These are phyloP conservation scores for Sapayoa aenigma DNA, from an alignment of 2,113 vertebrate species.

Conservation along the genomic window DNA sequence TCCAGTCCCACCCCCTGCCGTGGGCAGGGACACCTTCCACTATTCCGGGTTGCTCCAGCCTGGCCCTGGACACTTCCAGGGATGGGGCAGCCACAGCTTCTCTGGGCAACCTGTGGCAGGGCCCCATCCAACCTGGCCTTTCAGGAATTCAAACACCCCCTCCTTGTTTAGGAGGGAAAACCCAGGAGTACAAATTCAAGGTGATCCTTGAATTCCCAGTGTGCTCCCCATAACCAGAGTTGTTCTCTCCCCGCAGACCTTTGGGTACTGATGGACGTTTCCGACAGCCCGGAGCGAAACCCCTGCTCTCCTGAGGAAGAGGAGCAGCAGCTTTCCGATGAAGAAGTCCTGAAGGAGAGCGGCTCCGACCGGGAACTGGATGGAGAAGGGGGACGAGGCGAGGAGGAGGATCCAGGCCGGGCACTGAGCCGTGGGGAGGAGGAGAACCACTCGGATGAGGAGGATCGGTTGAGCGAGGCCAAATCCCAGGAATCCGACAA, in stretches of 20 bases:
- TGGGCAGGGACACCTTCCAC: neutral
- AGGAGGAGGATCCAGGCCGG: slow-evolving; percentile 61
- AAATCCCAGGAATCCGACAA: slow-evolving; percentile 85
- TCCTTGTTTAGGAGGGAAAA: neutral
- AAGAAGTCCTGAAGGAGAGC: slow-evolving; percentile 81
- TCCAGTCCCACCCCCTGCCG: neutral
- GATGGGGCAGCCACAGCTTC: neutral
- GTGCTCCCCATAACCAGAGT: neutral
- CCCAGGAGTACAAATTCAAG: too few species aligned
- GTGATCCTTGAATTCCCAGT: neutral
- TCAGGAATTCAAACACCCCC: neutral
- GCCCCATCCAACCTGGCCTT: too few species aligned
- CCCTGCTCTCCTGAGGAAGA: slow-evolving; percentile 86
- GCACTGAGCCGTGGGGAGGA: slow-evolving; percentile 46
- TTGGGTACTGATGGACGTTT: slow-evolving; percentile 86
- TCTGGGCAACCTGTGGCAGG: too few species aligned
- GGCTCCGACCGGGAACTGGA: slow-evolving; percentile 71
- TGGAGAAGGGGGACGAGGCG: slow-evolving; percentile 54
- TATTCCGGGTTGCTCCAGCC: neutral
- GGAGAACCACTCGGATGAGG: slow-evolving; percentile 76
- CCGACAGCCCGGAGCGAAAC: slow-evolving; percentile 89
- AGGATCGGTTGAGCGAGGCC: slow-evolving; percentile 72
- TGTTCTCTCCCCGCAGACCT: slow-evolving; percentile 49
- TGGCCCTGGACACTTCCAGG: neutral
- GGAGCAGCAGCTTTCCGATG: slow-evolving; percentile 73